A percentile compares a stretch with the other conserved stretches of the same genome.
These are phyloP conservation scores for Isichthys henryi DNA, from an alignment of 2,113 vertebrate genomes.

Conservation along the genomic window DNA sequence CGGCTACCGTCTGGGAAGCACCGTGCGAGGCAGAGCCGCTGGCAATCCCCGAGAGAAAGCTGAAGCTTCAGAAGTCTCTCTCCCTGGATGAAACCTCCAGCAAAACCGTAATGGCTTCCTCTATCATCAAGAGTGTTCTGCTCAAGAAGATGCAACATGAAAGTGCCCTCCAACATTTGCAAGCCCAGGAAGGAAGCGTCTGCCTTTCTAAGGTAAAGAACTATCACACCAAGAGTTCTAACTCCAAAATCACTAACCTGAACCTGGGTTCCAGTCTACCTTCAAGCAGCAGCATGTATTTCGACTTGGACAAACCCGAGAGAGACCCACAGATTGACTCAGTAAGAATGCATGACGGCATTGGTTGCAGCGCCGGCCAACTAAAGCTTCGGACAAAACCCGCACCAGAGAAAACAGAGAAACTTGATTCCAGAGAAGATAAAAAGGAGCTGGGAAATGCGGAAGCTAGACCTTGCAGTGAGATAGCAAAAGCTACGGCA, in stretches of 20 bases:
- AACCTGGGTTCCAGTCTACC: constrained; percentile 28
- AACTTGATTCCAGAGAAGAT: constrained; percentile 21
- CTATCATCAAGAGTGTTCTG: constrained; percentile 72
- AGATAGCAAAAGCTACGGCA: constrained; percentile 35
- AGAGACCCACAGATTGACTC: not conserved
- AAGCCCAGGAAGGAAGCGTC: constrained; percentile 30
- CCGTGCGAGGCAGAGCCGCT: not conserved
- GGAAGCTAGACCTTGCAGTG: constrained; percentile 28
- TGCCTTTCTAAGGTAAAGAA: constrained; percentile 12
- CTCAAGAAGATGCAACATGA: constrained; percentile 76
- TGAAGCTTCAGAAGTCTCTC: constrained; percentile 66
- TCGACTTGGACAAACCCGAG: constrained; percentile 15
- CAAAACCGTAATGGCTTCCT: constrained; percentile 70
- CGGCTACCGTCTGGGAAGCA: constrained; percentile 36
- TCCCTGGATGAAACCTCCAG: constrained; percentile 62
- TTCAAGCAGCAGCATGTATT: constrained; percentile 38
- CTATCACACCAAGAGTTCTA: constrained; percentile 8
- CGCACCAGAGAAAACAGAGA: constrained; percentile 28
- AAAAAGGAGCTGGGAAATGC: constrained; percentile 2
- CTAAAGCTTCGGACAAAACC: constrained; percentile 27
- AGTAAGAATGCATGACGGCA: constrained; percentile 16
- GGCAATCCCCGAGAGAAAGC: constrained; percentile 19
- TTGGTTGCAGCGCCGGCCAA: not conserved
- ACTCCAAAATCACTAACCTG: constrained; percentile 16
- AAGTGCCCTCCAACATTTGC: constrained; percentile 48